These are phyloP conservation scores for Cerastoderma edule DNA, from an alignment of 2,888 invertebrate species.

Conservation along the genomic window DNA sequence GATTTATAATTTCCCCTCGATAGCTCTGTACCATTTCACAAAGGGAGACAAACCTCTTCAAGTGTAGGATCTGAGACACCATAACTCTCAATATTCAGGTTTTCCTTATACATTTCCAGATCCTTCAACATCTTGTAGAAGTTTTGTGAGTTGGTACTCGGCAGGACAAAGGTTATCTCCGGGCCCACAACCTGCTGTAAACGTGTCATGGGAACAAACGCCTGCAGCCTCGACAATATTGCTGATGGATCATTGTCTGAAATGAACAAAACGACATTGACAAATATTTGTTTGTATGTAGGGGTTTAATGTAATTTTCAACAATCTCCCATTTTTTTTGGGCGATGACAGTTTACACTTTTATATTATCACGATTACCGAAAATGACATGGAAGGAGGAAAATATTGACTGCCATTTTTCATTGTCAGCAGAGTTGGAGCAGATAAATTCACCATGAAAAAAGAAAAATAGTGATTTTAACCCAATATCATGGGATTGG, in stretches of 20 bases:
- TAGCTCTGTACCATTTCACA: constrained; percentile 64
- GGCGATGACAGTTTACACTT: too few relatives aligned
- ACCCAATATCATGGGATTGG: too few relatives aligned
- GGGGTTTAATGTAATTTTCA: too few relatives aligned
- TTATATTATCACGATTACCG: too few relatives aligned
- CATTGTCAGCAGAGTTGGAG: too few relatives aligned
- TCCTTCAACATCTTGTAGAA: constrained; percentile 69
- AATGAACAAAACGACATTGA: not conserved
- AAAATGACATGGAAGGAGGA: too few relatives aligned
- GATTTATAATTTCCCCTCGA: not conserved
- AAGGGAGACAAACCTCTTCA: constrained; percentile 85
- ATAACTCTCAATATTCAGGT: constrained; percentile 84
- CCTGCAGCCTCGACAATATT: constrained; percentile 77
- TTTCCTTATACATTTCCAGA: constrained; percentile 82
- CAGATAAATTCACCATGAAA: too few relatives aligned
- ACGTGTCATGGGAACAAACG: constrained; percentile 82
- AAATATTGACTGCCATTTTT: too few relatives aligned
- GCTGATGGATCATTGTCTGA: constrained; percentile 21
- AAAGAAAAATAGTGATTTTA: too few relatives aligned
- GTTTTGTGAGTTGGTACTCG: constrained; percentile 54
- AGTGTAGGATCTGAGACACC: constrained; percentile 86
- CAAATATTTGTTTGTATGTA: too few relatives aligned
- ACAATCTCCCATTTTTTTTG: too few relatives aligned
- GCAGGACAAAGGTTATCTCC: constrained; percentile 84
- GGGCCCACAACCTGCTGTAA: constrained; percentile 84